These are phyloP conservation scores for Paramuricea clavata DNA, from an alignment of 92 coral and sea anemone species.

Conservation along the genomic window DNA sequence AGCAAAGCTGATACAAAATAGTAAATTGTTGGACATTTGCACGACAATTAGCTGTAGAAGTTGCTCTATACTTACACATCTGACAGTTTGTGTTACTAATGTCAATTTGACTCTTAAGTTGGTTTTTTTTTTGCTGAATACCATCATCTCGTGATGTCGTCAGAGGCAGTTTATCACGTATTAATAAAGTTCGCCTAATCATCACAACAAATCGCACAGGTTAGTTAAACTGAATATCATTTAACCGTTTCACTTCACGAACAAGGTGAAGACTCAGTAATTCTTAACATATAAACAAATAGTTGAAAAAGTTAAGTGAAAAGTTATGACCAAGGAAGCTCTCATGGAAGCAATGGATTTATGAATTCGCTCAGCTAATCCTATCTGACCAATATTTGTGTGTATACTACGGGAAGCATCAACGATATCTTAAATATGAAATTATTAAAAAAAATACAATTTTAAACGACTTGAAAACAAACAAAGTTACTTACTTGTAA, in stretches of 20 bases:
- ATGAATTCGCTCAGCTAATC: not conserved
- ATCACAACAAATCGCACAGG: not conserved
- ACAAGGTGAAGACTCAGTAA: not conserved
- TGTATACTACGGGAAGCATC: not conserved
- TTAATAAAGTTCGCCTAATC: not conserved
- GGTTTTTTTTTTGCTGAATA: not conserved
- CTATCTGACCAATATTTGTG: not conserved
- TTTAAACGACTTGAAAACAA: constrained; percentile 6
- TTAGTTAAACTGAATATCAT: not conserved
- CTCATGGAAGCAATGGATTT: not conserved
- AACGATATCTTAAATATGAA: not conserved
- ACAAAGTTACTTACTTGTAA: not conserved
- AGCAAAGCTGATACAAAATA: too few species aligned
- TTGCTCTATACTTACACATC: too few species aligned
- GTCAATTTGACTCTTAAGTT: not conserved
- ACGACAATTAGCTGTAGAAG: not conserved
- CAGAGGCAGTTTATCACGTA: not conserved
- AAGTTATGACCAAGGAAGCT: too few species aligned
- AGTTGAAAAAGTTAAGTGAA: too few species aligned
- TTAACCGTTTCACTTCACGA: not conserved
- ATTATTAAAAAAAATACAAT: not conserved
- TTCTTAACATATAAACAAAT: too few species aligned
- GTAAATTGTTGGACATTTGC: not conserved
- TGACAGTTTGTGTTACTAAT: not conserved
- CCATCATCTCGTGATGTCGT: not conserved